Base-by-base conservation (phyloP, 2,113 vertebrate species). In the Procavia capensis region DNA sequence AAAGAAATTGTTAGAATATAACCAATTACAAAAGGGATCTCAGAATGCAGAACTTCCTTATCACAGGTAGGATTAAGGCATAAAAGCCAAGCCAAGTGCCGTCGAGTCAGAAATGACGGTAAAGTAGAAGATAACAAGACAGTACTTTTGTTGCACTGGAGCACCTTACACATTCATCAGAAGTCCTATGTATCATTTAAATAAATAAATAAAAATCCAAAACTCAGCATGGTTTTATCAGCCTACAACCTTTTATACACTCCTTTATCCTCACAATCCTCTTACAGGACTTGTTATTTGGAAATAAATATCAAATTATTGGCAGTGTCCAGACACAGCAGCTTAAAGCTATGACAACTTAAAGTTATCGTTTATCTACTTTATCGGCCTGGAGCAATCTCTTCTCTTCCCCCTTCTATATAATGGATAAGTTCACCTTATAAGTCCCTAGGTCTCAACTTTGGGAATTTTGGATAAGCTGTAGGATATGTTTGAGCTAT, bases 221-320 rank as follows among this genome's bases (percentile, higher is more conserved):
- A 80, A 72, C 66, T 2, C 13, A 94, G 29, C 9, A 70, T 76
- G 20, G 2, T 88, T 93, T 84, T 19, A 83, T 83, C 22, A 80
- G 3, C 70, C 25, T 41, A 17, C 34, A 90, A 36, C 19, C 31
- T 61, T 94, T 86, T 83, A 92, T 87, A 47, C 29, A 50, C 22
- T 86, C 1, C 10, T 78, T 89, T 75, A 89, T 91, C 68, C 64
- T 31, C 41, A 84, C n/a, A 84, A 61, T 91, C n/a, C 31, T 93
- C 19, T 36, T 82, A n/a, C 1, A 94, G 70, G 61, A 90, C 14
- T 20, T 93, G 6, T 47, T 87, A 84, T 91, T 85, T 93, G 70
- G 43, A 91, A 91, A 91, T 94, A 87, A 95, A 91, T 81, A 76
- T 27, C 88, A 92, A 95, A 82, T 91, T 89, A 47, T 84, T 54